phyloP scores from a whole-genome alignment of 2,797 vertebrate species.

The Acipenser oxyrinchus region DNA sequence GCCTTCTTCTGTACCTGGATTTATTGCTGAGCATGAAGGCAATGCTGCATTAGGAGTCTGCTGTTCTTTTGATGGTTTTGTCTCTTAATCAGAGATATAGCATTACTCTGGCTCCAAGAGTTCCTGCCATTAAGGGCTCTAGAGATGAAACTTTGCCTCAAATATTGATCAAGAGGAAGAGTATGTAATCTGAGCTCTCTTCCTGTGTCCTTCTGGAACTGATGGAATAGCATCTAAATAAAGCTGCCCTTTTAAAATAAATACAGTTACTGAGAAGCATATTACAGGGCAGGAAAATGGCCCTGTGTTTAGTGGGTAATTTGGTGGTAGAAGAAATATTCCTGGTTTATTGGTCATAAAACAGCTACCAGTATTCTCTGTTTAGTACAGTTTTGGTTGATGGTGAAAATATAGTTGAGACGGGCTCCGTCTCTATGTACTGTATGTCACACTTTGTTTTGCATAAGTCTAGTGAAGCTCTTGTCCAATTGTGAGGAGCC shows the following conservation, averaged over 20 bases:
- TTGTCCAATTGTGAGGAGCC: too few relatives aligned
- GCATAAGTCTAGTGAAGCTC: too few relatives aligned
- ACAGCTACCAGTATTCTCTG: too few relatives aligned
- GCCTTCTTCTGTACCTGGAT: conserved; percentile 53
- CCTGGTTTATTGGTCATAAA: too few relatives aligned
- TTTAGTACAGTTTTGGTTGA: too few relatives aligned
- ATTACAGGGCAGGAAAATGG: background rate
- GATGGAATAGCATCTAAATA: conserved; percentile 31
- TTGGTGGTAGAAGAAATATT: too few relatives aligned
- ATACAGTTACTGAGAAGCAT: background rate
- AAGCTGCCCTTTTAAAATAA: conserved; percentile 18
- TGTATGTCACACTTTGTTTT: too few relatives aligned
- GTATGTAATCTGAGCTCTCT: conserved; percentile 76
- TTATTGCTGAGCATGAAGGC: conserved; percentile 70
- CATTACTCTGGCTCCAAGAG: conserved; percentile 87
- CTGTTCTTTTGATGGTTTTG: conserved; percentile 66
- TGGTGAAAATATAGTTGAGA: too few relatives aligned
- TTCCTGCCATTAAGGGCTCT: conserved; percentile 88
- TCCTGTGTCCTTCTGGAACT: conserved; percentile 48
- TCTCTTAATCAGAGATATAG: conserved; percentile 79
- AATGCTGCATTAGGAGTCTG: conserved; percentile 63
- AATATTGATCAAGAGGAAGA: conserved; percentile 83
- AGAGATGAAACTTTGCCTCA: conserved; percentile 89
- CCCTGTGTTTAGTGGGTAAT: background rate
- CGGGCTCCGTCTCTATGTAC: too few relatives aligned